Evolutionary conservation across 2,888 invertebrate species (phyloP).

Genomic region (Agonopterix arenella): DNA sequence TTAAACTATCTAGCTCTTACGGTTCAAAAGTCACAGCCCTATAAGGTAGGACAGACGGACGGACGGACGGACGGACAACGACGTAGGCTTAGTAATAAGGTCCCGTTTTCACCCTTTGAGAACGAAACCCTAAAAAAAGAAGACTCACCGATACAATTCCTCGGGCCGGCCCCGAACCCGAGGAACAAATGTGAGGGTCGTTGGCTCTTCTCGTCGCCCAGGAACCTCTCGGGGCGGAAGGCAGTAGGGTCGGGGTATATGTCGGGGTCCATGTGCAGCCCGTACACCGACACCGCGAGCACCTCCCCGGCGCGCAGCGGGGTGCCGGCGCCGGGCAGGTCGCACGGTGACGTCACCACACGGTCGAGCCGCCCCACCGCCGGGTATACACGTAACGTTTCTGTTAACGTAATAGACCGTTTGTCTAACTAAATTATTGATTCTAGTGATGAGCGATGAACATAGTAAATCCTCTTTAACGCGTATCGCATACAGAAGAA

Average conservation of each 20-base stretch:
- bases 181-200: constrained; percentile 67
- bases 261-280: constrained; percentile 73
- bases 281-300: constrained; percentile 62
- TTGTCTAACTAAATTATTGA: too few relatives aligned
- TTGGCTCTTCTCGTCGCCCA: constrained; percentile 65
- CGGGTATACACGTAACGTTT: constrained; percentile 77
- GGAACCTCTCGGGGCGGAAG: constrained; percentile 74
- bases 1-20: too few relatives aligned
- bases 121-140: too few relatives aligned
- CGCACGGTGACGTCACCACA: constrained; percentile 72
- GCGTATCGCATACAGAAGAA: too few relatives aligned
- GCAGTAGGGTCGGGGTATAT: constrained; percentile 72
- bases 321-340: constrained; percentile 60
- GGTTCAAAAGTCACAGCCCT: too few relatives aligned
- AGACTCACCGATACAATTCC: constrained; percentile 73
- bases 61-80: too few relatives aligned
- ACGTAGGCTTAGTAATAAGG: too few relatives aligned
- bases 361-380: constrained; percentile 72
- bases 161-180: constrained; percentile 73
- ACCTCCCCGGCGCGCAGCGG: constrained; percentile 60
- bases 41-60: too few relatives aligned
- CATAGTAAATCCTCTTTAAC: too few relatives aligned
- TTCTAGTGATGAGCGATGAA: too few relatives aligned
- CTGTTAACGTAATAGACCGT: constrained; percentile 52
- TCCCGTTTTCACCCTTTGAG: too few relatives aligned